These are phyloP conservation scores for Sarcophaga subvicina DNA, from an alignment of 2,888 invertebrate species.

Conservation along the genomic window DNA sequence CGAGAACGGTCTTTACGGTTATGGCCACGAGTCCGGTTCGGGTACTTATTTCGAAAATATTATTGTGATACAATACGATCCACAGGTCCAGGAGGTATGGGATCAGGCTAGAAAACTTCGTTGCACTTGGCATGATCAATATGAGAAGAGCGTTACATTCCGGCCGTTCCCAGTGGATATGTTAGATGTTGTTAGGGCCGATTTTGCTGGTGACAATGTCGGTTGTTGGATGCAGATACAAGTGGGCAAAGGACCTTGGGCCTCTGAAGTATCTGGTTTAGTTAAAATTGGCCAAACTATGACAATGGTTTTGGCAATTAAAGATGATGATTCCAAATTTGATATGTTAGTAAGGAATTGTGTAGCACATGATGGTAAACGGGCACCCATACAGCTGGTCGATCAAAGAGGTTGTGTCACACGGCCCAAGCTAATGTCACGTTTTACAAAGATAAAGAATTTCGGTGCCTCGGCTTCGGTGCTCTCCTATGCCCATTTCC, in stretches of 20 bases:
- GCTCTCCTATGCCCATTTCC: constrained; percentile 95
- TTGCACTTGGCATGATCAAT: constrained; percentile 97
- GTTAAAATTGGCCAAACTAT: constrained; percentile 98
- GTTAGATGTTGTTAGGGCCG: constrained; percentile 96
- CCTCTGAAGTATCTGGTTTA: constrained; percentile 95
- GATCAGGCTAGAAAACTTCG: constrained; percentile 95
- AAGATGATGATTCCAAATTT: constrained; percentile 96
- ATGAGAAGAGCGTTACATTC: constrained; percentile 97
- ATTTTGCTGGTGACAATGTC: constrained; percentile 97
- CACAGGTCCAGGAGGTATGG: constrained; percentile 97
- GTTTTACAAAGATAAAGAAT: constrained; percentile 97
- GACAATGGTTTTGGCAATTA: constrained; percentile 98
- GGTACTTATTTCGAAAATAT: constrained; percentile 97
- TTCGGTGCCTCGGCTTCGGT: constrained; percentile 96
- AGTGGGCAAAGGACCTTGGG: constrained; percentile 97
- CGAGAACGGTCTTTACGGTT: constrained; percentile 93
- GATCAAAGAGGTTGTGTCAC: constrained; percentile 96
- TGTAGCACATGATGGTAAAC: constrained; percentile 96
- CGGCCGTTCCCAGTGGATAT: constrained; percentile 97
- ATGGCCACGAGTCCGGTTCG: constrained; percentile 93
- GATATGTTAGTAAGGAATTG: constrained; percentile 97
- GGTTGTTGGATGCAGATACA: constrained; percentile 99
- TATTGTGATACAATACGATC: constrained; percentile 96
- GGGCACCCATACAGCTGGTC: constrained; percentile 95
- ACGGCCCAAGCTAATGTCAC: constrained; percentile 94